Conservation (phyloP, 2,113 vertebrate species). For the Notiomystis cincta region DNA sequence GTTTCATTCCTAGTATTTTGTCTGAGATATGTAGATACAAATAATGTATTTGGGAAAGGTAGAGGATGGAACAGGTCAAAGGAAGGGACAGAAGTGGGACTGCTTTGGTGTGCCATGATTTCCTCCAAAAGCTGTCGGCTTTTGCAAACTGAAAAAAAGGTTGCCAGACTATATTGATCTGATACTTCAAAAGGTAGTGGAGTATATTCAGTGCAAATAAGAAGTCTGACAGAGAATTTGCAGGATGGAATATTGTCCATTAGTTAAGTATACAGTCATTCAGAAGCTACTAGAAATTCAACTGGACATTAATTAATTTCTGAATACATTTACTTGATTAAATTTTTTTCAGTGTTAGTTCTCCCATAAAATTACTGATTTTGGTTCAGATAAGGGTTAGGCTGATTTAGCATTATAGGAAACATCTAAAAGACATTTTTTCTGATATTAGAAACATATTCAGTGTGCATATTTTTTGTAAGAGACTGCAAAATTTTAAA, state of each 20-base stretch:
- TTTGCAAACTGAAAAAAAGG: neutral
- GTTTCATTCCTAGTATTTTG: neutral
- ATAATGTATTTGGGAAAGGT: neutral
- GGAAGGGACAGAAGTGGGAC: neutral
- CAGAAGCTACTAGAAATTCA: neutral
- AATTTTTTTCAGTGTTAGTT: neutral
- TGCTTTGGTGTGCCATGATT: neutral
- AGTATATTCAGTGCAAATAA: neutral
- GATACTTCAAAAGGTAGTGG: neutral
- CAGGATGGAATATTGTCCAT: neutral
- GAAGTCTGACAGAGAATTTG: neutral
- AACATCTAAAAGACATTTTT: neutral
- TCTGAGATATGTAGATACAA: neutral
- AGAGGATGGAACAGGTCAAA: neutral
- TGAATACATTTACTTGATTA: neutral
- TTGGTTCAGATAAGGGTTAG: neutral
- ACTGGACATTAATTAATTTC: neutral
- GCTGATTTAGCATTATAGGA: neutral
- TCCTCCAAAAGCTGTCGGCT: neutral
- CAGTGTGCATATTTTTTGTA: neutral
- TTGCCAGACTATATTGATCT: neutral
- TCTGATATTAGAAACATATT: neutral
- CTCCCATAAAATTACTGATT: neutral
- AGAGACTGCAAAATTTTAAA: neutral
- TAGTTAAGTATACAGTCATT: neutral